Evolutionary conservation across 2,113 vertebrate genomes (phyloP), one percentile per base, ranked within the genome.

Genomic region (Cyanistes caeruleus): DNA sequence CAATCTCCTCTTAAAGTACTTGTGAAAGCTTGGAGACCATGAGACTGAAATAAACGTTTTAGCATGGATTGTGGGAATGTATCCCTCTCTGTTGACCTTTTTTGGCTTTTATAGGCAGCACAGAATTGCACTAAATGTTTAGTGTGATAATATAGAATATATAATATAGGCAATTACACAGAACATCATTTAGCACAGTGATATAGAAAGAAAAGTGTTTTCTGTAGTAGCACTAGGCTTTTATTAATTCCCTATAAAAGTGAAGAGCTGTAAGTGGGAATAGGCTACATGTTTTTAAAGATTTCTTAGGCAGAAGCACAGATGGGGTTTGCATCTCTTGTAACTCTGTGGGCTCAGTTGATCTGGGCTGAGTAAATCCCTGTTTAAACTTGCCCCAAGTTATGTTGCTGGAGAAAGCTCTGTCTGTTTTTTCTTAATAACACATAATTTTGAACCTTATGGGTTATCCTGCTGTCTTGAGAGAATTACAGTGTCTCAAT

Each of bases 1-100:
- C 94, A 97, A 78, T 94, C 97, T 97, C 89, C 91, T 92, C 91
- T 95, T 96, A 92, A 98, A 98, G 92, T 90, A 89, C 96, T 96
- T 96, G 84, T 96, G 89, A 97, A 98, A 98, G 93, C 94, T 65
- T 90, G 51, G 93, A 97, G 92, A 96, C 88, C 72, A n/a, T 60
- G 88, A 95, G 87, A 93, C 81, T 96, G 93, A 97, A 97, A 97
- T 96, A 97, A 97, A 86, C 6, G 28, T 94, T 97, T 97, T 90
- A 96, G 79, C 89, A 81, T 73, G 89, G 85, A 97, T 87, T 97
- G 95, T 90, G 68, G 87, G 84, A 95, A 75, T 35, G 10, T 93
- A 79, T 96, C 84, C 91, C 88, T 87, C 56, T 91, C 56, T 53
- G 43, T 43, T 97, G 93, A 97, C 95, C 86, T 92, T 96, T 95